Evolutionary conservation across 2,797 vertebrate genomes (phyloP).

Genomic region (Hozukius guyotensis): DNA sequence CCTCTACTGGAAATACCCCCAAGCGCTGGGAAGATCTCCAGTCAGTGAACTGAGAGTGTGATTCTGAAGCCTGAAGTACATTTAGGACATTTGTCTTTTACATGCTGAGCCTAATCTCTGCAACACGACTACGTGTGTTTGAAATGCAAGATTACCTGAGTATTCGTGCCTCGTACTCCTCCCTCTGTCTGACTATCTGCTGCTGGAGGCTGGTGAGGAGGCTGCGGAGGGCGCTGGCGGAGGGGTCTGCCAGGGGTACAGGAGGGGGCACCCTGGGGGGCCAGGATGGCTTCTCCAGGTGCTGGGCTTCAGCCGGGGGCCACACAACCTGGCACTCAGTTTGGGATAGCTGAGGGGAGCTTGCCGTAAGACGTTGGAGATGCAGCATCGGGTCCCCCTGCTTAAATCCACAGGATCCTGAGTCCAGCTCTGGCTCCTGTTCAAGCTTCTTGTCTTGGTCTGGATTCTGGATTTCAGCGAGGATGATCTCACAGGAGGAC

Average conservation of each 20-base stretch:
- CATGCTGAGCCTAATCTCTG: neutral
- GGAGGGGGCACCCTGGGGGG: slow-evolving; percentile 68
- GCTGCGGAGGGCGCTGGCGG: slow-evolving; percentile 73
- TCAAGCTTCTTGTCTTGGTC: slow-evolving; percentile 40
- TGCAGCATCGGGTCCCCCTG: neutral
- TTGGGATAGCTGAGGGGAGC: slow-evolving; percentile 14
- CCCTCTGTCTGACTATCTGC: slow-evolving; percentile 77
- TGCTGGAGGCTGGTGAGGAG: slow-evolving; percentile 79
- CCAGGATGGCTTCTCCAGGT: slow-evolving; percentile 27
- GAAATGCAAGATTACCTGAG: slow-evolving; percentile 62
- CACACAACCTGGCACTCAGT: slow-evolving; percentile 29
- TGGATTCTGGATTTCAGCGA: slow-evolving; percentile 50
- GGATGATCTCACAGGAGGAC: slow-evolving; percentile 75
- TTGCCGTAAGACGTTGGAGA: slow-evolving; percentile 17
- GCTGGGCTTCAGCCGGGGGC: slow-evolving; percentile 25
- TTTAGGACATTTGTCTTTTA: neutral
- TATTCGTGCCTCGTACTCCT: slow-evolving; percentile 76
- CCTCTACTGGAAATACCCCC: slow-evolving; percentile 26
- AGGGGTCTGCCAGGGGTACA: slow-evolving; percentile 71
- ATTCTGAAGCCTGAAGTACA: slow-evolving; percentile 1
- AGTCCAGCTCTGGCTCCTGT: slow-evolving; percentile 61
- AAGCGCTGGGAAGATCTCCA: slow-evolving; percentile 4
- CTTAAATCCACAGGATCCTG: slow-evolving; percentile 42
- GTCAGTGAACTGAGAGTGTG: slow-evolving; percentile 20
- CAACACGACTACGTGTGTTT: neutral